Conservation (phyloP, 2,797 vertebrate genomes). For the Neosalanx taihuensis region DNA sequence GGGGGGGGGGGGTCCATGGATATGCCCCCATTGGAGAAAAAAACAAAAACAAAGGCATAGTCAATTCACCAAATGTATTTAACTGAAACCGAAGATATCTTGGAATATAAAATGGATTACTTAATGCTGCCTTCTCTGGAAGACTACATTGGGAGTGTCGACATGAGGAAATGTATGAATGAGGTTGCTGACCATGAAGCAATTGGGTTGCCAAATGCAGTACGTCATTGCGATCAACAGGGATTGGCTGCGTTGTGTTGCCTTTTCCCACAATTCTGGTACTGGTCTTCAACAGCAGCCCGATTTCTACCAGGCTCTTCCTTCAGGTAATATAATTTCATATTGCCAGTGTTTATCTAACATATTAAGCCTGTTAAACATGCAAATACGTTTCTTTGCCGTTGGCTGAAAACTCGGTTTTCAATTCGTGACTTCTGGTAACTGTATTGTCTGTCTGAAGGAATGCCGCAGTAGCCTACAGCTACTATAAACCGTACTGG, state of each 20-base stretch:
- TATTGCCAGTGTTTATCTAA: background rate
- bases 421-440: background rate
- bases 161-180: slow-evolving; percentile 46
- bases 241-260: slow-evolving; percentile 54
- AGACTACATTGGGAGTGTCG: slow-evolving; percentile 13
- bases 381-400: background rate
- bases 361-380: background rate
- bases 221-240: slow-evolving; percentile 58
- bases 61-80: background rate
- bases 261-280: slow-evolving; percentile 47
- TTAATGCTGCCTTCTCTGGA: slow-evolving; percentile 10
- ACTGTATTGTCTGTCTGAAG: slow-evolving; percentile 15
- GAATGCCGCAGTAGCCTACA: slow-evolving; percentile 44
- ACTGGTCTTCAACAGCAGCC: slow-evolving; percentile 40
- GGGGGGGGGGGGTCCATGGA: no score
- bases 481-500: background rate
- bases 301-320: slow-evolving; percentile 29
- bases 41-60: background rate
- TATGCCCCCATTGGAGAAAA: no score
- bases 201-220: slow-evolving; percentile 41
- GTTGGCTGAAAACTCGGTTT: background rate
- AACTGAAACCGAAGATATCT: background rate
- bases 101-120: background rate
- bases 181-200: slow-evolving; percentile 32
- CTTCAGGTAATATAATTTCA: slow-evolving; percentile 46